Evolutionary conservation across 2,113 vertebrate species (phyloP).

Genomic region (Dascyllus trimaculatus): DNA sequence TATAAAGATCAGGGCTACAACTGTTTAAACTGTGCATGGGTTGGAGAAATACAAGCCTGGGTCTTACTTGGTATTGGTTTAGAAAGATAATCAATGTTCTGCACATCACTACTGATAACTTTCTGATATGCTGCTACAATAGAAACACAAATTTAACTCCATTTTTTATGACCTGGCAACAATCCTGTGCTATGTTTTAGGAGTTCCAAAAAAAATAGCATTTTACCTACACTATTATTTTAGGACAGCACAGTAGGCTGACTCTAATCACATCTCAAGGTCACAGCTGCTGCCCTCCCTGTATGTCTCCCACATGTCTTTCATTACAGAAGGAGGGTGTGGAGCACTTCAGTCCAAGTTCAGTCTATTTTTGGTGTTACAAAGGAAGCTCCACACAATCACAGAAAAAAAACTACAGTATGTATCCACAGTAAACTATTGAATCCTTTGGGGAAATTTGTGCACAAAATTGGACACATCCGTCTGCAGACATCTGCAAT

Average conservation of each 20-base stretch:
- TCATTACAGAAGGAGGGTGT: constrained; percentile 53
- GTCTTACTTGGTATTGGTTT: too few species aligned
- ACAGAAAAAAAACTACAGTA: neutral
- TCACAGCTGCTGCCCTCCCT: neutral
- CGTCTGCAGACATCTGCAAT: neutral
- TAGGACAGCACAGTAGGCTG: neutral
- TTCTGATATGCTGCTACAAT: too few species aligned
- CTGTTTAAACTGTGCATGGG: too few species aligned
- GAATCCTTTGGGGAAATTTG: neutral
- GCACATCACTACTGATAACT: too few species aligned
- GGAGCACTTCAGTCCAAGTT: constrained; percentile 25
- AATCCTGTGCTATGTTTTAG: neutral
- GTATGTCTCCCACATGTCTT: constrained; percentile 30
- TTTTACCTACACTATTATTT: neutral
- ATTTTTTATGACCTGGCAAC: neutral
- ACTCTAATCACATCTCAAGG: neutral
- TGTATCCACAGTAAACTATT: neutral
- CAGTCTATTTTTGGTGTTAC: constrained; percentile 37
- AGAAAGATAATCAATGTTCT: too few species aligned
- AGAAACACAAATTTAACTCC: neutral
- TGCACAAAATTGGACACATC: neutral
- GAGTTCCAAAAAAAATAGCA: neutral
- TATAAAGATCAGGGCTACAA: too few species aligned
- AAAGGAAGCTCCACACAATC: constrained; percentile 17
- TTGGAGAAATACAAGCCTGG: neutral